Conservation (phyloP, 2,113 vertebrate genomes). For the Irena cyanogastra region DNA sequence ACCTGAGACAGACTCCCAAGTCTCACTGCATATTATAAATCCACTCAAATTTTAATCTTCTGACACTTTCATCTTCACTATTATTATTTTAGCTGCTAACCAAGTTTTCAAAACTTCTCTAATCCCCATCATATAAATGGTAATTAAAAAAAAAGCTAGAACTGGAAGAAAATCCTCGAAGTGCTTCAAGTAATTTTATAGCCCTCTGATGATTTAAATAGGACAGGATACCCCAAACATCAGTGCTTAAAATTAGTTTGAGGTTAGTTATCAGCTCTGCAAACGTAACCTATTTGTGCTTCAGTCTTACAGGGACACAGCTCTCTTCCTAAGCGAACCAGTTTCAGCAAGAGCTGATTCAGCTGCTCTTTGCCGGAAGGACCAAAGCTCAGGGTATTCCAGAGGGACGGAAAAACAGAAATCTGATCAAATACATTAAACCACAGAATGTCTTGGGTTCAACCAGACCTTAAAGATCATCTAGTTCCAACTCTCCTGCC, state of each 20-base stretch:
- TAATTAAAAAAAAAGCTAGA: not conserved
- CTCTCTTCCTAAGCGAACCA: not conserved
- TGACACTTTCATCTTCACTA: not conserved
- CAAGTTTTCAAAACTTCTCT: not conserved
- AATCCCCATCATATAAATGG: not conserved
- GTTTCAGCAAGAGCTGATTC: not conserved
- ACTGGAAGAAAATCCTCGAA: not conserved
- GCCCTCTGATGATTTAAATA: not conserved
- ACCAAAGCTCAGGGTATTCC: not conserved
- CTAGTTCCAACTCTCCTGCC: not conserved
- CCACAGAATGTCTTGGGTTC: not conserved
- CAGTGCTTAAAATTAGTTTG: not conserved
- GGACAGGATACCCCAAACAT: not conserved
- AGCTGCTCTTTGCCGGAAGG: not conserved
- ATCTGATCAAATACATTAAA: not conserved
- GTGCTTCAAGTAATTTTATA: not conserved
- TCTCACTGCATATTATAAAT: not conserved
- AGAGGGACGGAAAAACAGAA: not conserved
- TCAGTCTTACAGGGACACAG: not conserved
- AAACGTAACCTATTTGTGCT: not conserved
- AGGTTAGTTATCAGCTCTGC: not conserved
- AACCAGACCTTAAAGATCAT: not conserved
- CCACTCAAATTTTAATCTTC: not conserved
- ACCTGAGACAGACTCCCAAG: not conserved
- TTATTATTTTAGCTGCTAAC: not conserved